Conservation (phyloP, 2,113 vertebrate species). For the Rhagologus leucostigma region DNA sequence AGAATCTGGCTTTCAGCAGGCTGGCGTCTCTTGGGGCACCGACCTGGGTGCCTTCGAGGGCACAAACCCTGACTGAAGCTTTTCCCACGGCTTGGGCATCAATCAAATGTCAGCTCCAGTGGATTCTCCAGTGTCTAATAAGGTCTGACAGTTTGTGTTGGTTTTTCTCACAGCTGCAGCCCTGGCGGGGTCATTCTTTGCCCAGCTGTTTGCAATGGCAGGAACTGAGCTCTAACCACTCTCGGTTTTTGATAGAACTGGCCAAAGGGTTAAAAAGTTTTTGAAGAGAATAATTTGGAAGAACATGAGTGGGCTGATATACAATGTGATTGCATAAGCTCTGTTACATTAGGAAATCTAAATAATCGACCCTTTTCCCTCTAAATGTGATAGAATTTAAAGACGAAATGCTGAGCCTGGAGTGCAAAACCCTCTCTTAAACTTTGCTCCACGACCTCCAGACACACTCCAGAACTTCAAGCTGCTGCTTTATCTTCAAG, state of each 20-base stretch:
- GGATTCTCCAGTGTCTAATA: slow-evolving; percentile 14
- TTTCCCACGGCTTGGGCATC: slow-evolving; percentile 39
- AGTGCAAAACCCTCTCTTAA: not conserved
- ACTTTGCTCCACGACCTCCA: not conserved
- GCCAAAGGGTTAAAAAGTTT: not conserved
- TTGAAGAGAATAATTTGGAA: not conserved
- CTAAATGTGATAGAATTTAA: not conserved
- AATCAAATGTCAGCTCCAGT: not conserved
- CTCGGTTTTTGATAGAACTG: not conserved
- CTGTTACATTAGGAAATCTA: not conserved
- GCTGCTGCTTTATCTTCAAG: not conserved
- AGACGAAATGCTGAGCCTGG: not conserved
- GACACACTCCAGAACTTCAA: not conserved
- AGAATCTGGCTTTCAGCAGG: not conserved
- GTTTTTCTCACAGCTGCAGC: slow-evolving; percentile 21
- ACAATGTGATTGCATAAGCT: not conserved
- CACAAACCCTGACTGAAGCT: not conserved
- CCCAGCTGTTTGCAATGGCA: not conserved
- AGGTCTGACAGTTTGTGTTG: not conserved
- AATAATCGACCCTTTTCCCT: not conserved
- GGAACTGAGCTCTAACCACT: not conserved
- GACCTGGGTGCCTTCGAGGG: not conserved
- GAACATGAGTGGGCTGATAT: not conserved
- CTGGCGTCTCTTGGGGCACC: not conserved
- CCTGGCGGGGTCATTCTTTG: not conserved